phyloP scores from a whole-genome alignment of 2,113 vertebrate genomes.

The Eulemur rufifrons region DNA sequence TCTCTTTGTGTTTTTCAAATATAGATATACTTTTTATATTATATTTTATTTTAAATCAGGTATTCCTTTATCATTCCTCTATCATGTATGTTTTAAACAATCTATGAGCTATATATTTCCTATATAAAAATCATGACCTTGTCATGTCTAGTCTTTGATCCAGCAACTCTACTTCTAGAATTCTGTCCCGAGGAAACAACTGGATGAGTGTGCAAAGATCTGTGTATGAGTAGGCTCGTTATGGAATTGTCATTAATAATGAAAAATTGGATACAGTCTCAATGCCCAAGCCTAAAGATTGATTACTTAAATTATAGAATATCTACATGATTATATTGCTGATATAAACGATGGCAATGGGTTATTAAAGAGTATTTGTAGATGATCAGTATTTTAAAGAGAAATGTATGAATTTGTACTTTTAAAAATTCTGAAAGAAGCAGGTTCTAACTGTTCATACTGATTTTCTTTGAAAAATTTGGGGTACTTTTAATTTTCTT shows the following conservation, averaged over 20 bases:
- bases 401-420: neutral
- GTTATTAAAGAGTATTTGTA: neutral
- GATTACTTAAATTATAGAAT: neutral
- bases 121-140: neutral
- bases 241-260: neutral
- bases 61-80: neutral
- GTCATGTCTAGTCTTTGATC: neutral
- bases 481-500: neutral
- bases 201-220: neutral
- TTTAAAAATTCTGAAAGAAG: neutral
- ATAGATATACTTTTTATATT: neutral
- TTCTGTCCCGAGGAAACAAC: neutral
- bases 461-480: neutral
- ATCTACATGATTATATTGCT: neutral
- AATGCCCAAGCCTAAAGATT: neutral
- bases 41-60: neutral
- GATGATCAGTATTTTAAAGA: slow-evolving; percentile 3
- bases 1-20: slow-evolving; percentile 23
- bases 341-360: neutral
- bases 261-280: neutral
- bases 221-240: neutral
- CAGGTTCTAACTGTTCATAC: neutral
- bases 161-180: neutral
- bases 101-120: neutral
- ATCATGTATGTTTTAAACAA: neutral